Evolutionary conservation across 2,797 vertebrate species (phyloP), one percentile per base, ranked within the genome.

Genomic region (Enteromius anoplus): DNA sequence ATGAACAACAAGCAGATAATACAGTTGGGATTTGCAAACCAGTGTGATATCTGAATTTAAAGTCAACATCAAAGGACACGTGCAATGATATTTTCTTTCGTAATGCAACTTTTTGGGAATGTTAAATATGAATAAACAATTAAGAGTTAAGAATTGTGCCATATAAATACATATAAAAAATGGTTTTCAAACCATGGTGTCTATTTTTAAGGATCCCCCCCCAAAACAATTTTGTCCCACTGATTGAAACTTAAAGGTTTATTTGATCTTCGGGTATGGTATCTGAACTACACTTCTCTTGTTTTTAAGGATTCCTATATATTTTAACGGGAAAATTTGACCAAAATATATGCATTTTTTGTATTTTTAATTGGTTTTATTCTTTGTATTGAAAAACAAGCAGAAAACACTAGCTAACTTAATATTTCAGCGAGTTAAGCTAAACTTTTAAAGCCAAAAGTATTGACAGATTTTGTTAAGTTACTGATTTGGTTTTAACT

Each of bases 1-100:
- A 26, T 60, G 26, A 68, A 82, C 47, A 82, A 66, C n/a, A 55
- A 76, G 4, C 17, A 69, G 19, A 66, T 42, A 42, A 17, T n/a
- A 65, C 6, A 55, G 14, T 26, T 42, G 17, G 40, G 58, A 34
- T 75, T 29, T 40, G 29, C 10, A 17, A 76, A 62, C n/a, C 2
- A 5, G 4, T 76, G 75, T 62, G n/a, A 14, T 45, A 32, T 77
- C 15, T 26, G 14, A 58, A 75, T 42, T 23, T 58, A 40, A 75
- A 75, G 42, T 37, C 47, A 68, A 40, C 3, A 37, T 78, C 12
- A 68, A 68, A 78, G 19, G 32, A 37, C 4, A 15, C 1, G 19
- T 34, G 19, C 23, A 21, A 49, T 8, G 10, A 23, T 19, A 37
- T 79, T 40, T 68, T 17, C 64, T 51, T 77, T n/a, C 5, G 64